phyloP scores from a whole-genome alignment of 2,888 invertebrate genomes.

The Malthinus seriepunctatus region DNA sequence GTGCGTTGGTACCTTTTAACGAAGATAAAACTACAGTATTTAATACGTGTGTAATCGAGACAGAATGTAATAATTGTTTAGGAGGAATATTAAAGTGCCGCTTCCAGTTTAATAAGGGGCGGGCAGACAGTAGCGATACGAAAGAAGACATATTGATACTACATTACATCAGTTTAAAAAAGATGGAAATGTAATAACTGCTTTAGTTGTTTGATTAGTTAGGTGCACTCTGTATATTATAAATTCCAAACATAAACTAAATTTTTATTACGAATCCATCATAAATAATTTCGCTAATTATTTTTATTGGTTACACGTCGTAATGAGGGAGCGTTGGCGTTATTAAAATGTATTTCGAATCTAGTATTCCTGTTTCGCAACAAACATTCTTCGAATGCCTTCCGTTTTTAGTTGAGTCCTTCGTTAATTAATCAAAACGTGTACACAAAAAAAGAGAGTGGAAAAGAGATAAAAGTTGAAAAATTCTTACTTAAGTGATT shows the following conservation, averaged over 20 bases:
- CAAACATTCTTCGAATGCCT: not conserved
- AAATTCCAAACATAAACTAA: not conserved
- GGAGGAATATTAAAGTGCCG: conserved; percentile 49
- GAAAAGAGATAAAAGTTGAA: no score
- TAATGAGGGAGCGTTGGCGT: no score
- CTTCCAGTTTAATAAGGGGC: conserved; percentile 51
- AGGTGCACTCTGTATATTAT: conserved; percentile 38
- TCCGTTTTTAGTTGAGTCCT: no score
- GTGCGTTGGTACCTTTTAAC: conserved; percentile 15
- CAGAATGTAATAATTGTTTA: conserved; percentile 49
- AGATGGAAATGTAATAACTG: conserved; percentile 43
- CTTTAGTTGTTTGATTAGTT: conserved; percentile 49
- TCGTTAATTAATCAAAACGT: not conserved
- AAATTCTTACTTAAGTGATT: not conserved
- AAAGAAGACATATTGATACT: conserved; percentile 32
- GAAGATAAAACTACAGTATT: conserved; percentile 10
- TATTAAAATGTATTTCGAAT: no score
- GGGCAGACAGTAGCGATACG: conserved; percentile 48
- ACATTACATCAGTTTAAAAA: conserved; percentile 25
- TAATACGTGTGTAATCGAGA: conserved; percentile 33
- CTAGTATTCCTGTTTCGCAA: not conserved
- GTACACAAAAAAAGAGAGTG: not conserved
- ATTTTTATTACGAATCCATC: no score
- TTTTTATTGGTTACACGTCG: no score
- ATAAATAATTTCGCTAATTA: no score